phyloP scores from a whole-genome alignment of 2,888 invertebrate genomes.

The Stenichneumon culpator region DNA sequence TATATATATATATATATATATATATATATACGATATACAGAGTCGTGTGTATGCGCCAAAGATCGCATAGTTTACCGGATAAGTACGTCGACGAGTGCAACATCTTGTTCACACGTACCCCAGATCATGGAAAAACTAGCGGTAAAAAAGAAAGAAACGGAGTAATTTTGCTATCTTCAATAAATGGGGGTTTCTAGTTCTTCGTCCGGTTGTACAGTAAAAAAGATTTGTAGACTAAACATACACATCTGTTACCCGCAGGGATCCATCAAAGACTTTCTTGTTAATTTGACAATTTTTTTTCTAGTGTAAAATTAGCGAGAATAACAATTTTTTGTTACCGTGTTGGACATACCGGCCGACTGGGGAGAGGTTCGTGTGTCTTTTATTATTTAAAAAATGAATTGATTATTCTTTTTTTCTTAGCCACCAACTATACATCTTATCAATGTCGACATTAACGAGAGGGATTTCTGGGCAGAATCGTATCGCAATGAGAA shows the following conservation, averaged over 20 bases:
- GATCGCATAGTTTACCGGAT: neutral
- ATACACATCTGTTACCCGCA: too few relatives aligned
- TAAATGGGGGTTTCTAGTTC: slow-evolving; percentile 7
- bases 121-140: neutral
- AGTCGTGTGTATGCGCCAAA: neutral
- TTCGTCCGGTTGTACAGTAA: neutral
- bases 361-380: too few relatives aligned
- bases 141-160: neutral
- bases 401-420: too few relatives aligned
- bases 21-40: neutral
- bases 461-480: slow-evolving; percentile 17
- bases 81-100: slow-evolving; percentile 35
- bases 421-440: too few relatives aligned
- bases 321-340: too few relatives aligned
- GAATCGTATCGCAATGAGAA: slow-evolving; percentile 15
- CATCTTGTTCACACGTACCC: slow-evolving; percentile 18
- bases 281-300: neutral
- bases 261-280: neutral
- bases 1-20: too few relatives aligned
- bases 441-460: neutral
- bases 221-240: neutral
- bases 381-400: too few relatives aligned
- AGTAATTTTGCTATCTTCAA: slow-evolving; percentile 39
- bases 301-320: too few relatives aligned
- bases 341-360: too few relatives aligned